Evolutionary conservation across 2,888 invertebrate species (phyloP), one percentile per base, ranked within the genome.

Genomic region (Andrena praecox): DNA sequence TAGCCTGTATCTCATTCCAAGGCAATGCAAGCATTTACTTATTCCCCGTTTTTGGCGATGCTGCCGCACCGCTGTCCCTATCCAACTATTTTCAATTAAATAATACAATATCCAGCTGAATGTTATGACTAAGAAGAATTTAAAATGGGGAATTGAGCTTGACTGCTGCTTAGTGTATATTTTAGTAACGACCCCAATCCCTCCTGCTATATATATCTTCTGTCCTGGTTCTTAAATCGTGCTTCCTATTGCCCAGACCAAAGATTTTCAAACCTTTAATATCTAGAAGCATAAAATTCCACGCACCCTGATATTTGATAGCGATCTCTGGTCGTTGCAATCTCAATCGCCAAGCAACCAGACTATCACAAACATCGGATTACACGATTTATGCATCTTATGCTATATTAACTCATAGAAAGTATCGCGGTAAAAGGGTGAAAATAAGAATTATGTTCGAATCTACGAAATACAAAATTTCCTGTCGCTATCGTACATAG

Each of bases 131-230:
- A 76, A 79, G 70, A 84, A 86, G 89, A 89, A 90, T 91, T 90
- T 91, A 88, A 91, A 92, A 89, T 85, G 89, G 89, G 88, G 89
- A 92, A 91, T 91, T 89, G 91, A 88, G 90, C 89, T 91, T 91
- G 91, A 89, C 90, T 91, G 87, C 87, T 84, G 91, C 93, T 93
- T 92, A 87, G 91, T 87, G 92, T 94, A 93, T 94, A 94, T 94
- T 94, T 94, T 93, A 91, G 94, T 93, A 94, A 89, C 93, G 94
- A 94, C 94, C 94, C 93, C 94, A 91, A 93, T 93, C 91, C 89
- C 91, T 91, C 91, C 82, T 85, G 90, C 92, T 93, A 93, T 93
- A 93, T 93, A 93, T 93, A 93, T 91, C 92, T 90, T 85, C 89
- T 91, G 94, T 92, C 93, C 94, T 91, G 93, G 91, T 93, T 94